Evolutionary conservation across 2,113 vertebrate genomes (phyloP).

Genomic region (Dipodomys stephensi): DNA sequence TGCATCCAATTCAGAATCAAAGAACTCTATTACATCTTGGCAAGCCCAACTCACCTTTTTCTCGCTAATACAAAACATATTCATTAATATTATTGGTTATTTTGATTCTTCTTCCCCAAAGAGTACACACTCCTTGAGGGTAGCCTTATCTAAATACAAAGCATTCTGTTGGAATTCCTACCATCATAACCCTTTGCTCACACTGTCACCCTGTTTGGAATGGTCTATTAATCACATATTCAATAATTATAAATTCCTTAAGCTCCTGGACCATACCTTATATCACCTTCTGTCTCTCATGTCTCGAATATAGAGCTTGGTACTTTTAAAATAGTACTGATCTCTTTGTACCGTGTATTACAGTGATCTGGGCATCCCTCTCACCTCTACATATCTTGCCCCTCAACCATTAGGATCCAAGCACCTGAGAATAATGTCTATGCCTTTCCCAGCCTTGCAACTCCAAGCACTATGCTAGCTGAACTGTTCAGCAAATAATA

Average conservation of each 20-base stretch:
- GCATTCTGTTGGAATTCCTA: not conserved
- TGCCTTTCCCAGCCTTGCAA: not conserved
- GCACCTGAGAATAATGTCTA: not conserved
- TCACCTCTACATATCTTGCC: not conserved
- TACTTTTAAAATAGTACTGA: not conserved
- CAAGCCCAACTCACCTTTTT: not conserved
- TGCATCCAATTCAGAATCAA: not conserved
- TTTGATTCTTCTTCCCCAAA: not conserved
- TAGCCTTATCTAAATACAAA: not conserved
- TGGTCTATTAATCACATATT: not conserved
- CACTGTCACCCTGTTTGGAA: not conserved
- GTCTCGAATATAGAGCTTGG: not conserved
- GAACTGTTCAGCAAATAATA: conserved; percentile 28
- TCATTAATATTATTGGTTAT: conserved; percentile 9
- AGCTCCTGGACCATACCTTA: not conserved
- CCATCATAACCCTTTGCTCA: not conserved
- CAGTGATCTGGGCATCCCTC: not conserved
- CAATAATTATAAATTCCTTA: not conserved
- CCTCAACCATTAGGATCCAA: not conserved
- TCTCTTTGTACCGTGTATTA: not conserved
- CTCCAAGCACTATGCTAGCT: not conserved
- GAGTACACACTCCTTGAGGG: not conserved
- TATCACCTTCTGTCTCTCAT: not conserved
- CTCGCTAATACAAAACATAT: conserved; percentile 2
- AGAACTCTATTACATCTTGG: not conserved